These are phyloP conservation scores for Hemithea aestivaria DNA, from an alignment of 2,888 invertebrate species.

Conservation along the genomic window DNA sequence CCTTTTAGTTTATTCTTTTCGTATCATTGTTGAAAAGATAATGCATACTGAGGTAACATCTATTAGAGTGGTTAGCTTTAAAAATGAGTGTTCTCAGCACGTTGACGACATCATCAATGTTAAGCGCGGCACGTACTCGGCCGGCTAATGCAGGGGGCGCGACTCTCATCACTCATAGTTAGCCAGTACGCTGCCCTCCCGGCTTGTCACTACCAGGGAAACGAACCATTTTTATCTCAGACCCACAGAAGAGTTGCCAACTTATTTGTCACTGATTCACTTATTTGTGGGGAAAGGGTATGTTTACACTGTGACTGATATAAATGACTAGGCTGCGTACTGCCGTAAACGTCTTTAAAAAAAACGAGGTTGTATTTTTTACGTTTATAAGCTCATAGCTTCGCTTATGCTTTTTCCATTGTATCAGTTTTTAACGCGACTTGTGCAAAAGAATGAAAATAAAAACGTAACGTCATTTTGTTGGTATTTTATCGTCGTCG, in stretches of 20 bases:
- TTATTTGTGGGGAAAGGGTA: conserved; percentile 55
- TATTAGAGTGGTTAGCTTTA: conserved; percentile 8
- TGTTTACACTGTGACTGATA: conserved; percentile 55
- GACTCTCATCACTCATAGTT: conserved; percentile 72
- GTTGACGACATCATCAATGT: conserved; percentile 49
- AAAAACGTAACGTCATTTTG: no score
- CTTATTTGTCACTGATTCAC: conserved; percentile 69
- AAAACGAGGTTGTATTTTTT: no score
- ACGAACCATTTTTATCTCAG: conserved; percentile 67
- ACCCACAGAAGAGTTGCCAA: conserved; percentile 70
- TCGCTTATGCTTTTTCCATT: no score
- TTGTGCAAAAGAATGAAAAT: no score
- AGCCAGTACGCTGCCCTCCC: conserved; percentile 47
- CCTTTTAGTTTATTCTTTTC: no score
- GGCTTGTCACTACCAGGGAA: conserved; percentile 59
- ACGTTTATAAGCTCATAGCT: no score
- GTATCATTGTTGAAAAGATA: no score
- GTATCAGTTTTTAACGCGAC: no score
- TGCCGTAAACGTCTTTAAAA: no score
- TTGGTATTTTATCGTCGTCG: no score
- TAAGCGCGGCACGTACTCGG: conserved; percentile 49
- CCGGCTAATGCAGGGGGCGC: conserved; percentile 61
- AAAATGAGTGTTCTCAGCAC: conserved; percentile 3
- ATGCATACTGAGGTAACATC: conserved; percentile 6
- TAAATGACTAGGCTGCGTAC: no score